Evolutionary conservation across 2,113 vertebrate genomes (phyloP).

Genomic region (Coregonus clupeaformis): DNA sequence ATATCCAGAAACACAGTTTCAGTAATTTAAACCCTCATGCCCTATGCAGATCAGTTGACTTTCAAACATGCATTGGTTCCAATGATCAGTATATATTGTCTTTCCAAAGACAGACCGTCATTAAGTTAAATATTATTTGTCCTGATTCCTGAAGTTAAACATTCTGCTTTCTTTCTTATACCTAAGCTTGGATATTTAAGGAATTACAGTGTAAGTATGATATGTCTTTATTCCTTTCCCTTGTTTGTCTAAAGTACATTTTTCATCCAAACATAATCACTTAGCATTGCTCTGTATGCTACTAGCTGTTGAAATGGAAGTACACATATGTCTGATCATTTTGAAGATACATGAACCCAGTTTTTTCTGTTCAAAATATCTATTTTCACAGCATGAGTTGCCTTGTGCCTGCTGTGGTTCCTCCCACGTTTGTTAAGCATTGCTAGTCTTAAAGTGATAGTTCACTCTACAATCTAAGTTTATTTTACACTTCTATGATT

Average conservation of each 20-base stretch:
- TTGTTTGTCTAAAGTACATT: conserved; percentile 21
- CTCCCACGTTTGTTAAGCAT: conserved; percentile 48
- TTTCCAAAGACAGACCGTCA: not conserved
- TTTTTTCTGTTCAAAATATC: conserved; percentile 33
- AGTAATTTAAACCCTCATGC: no score
- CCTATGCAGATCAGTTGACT: no score
- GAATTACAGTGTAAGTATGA: conserved; percentile 78
- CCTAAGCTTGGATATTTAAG: conserved; percentile 80
- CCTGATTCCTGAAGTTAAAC: conserved; percentile 60
- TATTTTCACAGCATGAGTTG: conserved; percentile 55
- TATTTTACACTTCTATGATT: no score
- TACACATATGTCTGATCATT: conserved; percentile 57
- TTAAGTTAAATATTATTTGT: conserved; percentile 16
- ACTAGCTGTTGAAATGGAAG: conserved; percentile 12
- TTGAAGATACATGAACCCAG: conserved; percentile 38
- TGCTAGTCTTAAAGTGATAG: conserved; percentile 12
- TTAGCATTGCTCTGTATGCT: conserved; percentile 52
- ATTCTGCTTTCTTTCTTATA: conserved; percentile 74
- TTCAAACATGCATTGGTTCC: not conserved
- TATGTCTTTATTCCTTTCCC: conserved; percentile 62
- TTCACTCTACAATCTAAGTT: no score
- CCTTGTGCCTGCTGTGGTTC: conserved; percentile 45
- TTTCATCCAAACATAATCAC: conserved; percentile 69
- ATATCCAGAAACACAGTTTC: not conserved
- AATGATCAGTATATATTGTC: not conserved